phyloP scores from a whole-genome alignment of 2,888 invertebrate species.

The Diogma glabrata region DNA sequence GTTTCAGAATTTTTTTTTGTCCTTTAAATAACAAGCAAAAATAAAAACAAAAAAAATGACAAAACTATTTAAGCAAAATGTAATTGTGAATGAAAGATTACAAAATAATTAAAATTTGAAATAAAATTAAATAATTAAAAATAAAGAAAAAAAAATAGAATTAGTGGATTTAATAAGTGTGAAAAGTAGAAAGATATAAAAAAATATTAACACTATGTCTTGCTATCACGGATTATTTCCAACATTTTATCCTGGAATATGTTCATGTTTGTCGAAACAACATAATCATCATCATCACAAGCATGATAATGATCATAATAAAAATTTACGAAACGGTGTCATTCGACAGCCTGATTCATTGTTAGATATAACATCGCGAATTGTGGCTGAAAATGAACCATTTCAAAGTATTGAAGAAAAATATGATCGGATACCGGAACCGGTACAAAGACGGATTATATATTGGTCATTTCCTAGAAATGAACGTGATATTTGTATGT shows the following conservation, averaged over 20 bases:
- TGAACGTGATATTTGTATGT: conserved; percentile 82
- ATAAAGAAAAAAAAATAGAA: too few relatives aligned
- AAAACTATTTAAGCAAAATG: too few relatives aligned
- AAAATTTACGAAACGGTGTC: background rate
- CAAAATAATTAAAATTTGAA: too few relatives aligned
- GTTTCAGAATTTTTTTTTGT: too few relatives aligned
- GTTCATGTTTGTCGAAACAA: conserved; percentile 1
- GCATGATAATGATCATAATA: conserved; percentile 3
- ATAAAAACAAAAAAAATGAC: too few relatives aligned
- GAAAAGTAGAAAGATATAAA: too few relatives aligned
- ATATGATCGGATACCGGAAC: conserved; percentile 78
- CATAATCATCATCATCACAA: conserved; percentile 9
- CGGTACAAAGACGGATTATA: conserved; percentile 75
- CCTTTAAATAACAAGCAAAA: too few relatives aligned
- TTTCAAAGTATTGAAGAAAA: conserved; percentile 80
- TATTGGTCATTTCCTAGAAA: conserved; percentile 83
- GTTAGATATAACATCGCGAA: conserved; percentile 71
- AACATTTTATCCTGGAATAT: conserved; percentile 3
- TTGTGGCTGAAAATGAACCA: conserved; percentile 73
- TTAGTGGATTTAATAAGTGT: too few relatives aligned
- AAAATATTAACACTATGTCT: conserved; percentile 6
- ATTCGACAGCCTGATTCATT: conserved; percentile 50
- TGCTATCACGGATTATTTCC: conserved; percentile 2
- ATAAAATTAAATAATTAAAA: too few relatives aligned
- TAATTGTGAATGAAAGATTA: too few relatives aligned